Evolutionary conservation across 1,140 invertebrate species (phyloP).

Genomic region (Macrostomum lignano): DNA sequence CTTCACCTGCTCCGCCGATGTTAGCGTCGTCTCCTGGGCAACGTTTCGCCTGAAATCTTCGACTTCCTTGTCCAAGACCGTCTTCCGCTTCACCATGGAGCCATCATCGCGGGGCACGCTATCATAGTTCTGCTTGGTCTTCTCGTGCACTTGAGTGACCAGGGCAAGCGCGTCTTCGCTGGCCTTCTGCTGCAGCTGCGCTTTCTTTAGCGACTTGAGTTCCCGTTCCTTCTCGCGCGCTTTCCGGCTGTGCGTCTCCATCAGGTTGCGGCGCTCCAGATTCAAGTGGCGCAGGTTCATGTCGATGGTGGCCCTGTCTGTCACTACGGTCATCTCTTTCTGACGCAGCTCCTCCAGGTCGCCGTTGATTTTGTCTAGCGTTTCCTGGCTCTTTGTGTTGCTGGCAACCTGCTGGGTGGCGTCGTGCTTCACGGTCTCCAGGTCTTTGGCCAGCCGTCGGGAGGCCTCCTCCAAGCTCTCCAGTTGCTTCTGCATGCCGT

Average conservation of each 20-base stretch:
- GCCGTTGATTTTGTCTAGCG: neutral
- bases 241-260: constrained; percentile 19
- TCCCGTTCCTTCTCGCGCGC: constrained; percentile 22
- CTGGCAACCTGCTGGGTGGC: neutral
- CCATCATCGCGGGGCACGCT: too few relatives aligned
- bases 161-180: constrained; percentile 17
- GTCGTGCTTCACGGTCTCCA: too few relatives aligned
- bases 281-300: constrained; percentile 20
- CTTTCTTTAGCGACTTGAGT: constrained; percentile 20
- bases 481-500: too few relatives aligned
- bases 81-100: too few relatives aligned
- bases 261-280: constrained; percentile 22
- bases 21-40: too few relatives aligned
- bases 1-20: constrained; percentile 24
- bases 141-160: too few relatives aligned
- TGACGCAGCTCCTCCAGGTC: neutral
- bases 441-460: too few relatives aligned
- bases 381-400: neutral
- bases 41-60: too few relatives aligned
- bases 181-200: constrained; percentile 19
- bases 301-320: constrained; percentile 19
- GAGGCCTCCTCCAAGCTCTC: too few relatives aligned
- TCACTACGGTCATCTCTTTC: too few relatives aligned
- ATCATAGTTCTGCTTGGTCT: too few relatives aligned
- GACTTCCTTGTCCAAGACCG: too few relatives aligned